Percentiles rank a stretch among this genome's conserved stretches.
Conservation (phyloP, 2,113 vertebrate genomes). For the Cyphomyrus discorhynchus region DNA sequence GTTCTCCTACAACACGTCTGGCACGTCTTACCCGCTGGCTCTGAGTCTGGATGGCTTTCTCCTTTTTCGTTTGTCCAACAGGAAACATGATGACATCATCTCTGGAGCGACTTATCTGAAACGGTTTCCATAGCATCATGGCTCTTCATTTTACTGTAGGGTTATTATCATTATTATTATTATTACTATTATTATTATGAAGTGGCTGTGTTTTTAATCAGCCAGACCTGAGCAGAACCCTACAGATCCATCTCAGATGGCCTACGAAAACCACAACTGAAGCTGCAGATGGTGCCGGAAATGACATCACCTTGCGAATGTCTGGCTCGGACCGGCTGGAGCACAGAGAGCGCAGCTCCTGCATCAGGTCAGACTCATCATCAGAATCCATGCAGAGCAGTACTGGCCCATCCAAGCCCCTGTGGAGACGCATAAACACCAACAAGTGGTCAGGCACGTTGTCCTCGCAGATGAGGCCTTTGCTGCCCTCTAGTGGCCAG, state of each 20-base stretch:
- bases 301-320: constrained; percentile 77
- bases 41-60: not conserved
- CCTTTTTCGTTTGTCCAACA: constrained; percentile 38
- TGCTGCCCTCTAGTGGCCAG: not conserved
- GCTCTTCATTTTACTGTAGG: not conserved
- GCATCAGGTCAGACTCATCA: constrained; percentile 81
- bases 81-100: constrained; percentile 70
- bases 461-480: not conserved
- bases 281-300: not conserved
- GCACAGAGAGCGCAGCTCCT: constrained; percentile 86
- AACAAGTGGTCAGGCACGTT: not conserved
- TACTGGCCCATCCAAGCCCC: not conserved
- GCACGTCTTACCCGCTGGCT: not conserved
- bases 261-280: not conserved
- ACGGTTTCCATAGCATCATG: not conserved
- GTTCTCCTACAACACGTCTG: not conserved
- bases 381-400: constrained; percentile 64
- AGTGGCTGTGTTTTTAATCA: not conserved
- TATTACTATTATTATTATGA: not conserved
- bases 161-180: not conserved
- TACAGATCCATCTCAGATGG: not conserved
- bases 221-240: not conserved
- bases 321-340: constrained; percentile 94
- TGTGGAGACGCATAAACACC: not conserved
- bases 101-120: constrained; percentile 73